A percentile compares a stretch with the other conserved stretches of the same genome.
Conservation (phyloP, 1,140 invertebrate genomes). For the Dendroctonus ponderosae region DNA sequence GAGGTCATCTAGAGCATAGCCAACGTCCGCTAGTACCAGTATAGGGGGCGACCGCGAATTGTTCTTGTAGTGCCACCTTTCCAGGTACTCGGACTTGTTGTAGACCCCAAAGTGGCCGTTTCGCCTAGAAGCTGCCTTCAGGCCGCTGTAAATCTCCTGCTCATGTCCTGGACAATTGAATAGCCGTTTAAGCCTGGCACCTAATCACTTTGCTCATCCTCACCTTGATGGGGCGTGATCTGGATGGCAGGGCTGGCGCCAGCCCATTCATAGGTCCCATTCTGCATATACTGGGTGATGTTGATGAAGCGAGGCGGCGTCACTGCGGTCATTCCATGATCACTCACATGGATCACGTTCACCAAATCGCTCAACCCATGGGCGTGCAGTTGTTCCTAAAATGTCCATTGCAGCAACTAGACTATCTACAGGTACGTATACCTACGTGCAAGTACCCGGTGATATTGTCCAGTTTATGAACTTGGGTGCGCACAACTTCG, state of each 20-base stretch:
- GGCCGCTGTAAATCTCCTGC: conserved; percentile 55
- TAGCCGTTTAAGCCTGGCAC: not conserved
- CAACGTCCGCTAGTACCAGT: conserved; percentile 57
- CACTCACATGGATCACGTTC: conserved; percentile 70
- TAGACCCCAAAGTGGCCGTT: conserved; percentile 58
- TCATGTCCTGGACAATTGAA: conserved; percentile 47
- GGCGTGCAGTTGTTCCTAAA: conserved; percentile 56
- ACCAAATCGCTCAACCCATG: conserved; percentile 56
- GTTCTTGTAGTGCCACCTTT: conserved; percentile 61
- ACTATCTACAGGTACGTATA: not conserved
- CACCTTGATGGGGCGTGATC: conserved; percentile 58
- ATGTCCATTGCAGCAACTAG: conserved; percentile 2
- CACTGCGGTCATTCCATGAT: conserved; percentile 70
- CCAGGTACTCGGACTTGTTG: conserved; percentile 57
- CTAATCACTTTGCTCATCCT: conserved; percentile 1
- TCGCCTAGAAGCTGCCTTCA: conserved; percentile 52
- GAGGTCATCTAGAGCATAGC: conserved; percentile 60
- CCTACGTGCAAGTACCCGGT: conserved; percentile 54
- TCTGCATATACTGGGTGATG: conserved; percentile 57
- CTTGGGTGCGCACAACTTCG: conserved; percentile 46
- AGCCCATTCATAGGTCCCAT: conserved; percentile 52
- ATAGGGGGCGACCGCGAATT: conserved; percentile 61
- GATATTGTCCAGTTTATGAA: conserved; percentile 58
- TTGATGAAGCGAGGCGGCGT: conserved; percentile 58
- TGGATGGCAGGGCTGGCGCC: conserved; percentile 54